Evolutionary conservation across 2,113 vertebrate genomes (phyloP), one percentile per base, ranked within the genome.

Genomic region (Todiramphus chloris): DNA sequence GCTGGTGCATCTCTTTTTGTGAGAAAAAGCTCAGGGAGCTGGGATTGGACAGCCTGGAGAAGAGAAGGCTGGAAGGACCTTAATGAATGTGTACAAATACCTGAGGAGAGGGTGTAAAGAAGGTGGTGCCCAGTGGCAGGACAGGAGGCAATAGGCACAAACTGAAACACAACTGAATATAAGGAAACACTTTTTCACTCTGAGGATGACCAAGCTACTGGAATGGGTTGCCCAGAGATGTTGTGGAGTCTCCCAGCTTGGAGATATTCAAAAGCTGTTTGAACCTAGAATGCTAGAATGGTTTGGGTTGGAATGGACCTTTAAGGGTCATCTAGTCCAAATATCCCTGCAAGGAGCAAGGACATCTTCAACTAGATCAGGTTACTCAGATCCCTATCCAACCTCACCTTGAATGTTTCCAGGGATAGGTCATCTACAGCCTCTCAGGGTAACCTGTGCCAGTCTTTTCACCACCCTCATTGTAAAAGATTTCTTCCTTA

Each of bases 201-300:
- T 33, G n/a, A 25, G 24, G 21, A 13, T 56, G 18, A 79, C 53
- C 18, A 44, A 53, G 18, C 37, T 11, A 35, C 33, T 80, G n/a
- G 46, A 56, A 46, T 35, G 8, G 30, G 30, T 46, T 67, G 31
- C 31, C 7, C 23, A 10, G 37, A 43, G 51, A 63, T 23, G 14
- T 16, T 56, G 35, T 69, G 20, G 55, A 44, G 31, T 77, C 24
- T 87, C 6, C 20, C 2, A 21, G 12, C 11, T 62, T 64, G 62
- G 35, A 44, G 48, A 44, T 55, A 31, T 2, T 69, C n/a, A 50
- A 24, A 77, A 94, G 59, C 46, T 11, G 10, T 21, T 43, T 80
- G 58, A 31, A 35, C 1, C 1, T 35, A n/a, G 18, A 33, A 17
- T n/a, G 30, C 1, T 35, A n/a, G 18, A 33, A 21, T n/a, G n/a